Evolutionary conservation across 1,140 invertebrate species (phyloP).

Genomic region (Drosophila simulans): DNA sequence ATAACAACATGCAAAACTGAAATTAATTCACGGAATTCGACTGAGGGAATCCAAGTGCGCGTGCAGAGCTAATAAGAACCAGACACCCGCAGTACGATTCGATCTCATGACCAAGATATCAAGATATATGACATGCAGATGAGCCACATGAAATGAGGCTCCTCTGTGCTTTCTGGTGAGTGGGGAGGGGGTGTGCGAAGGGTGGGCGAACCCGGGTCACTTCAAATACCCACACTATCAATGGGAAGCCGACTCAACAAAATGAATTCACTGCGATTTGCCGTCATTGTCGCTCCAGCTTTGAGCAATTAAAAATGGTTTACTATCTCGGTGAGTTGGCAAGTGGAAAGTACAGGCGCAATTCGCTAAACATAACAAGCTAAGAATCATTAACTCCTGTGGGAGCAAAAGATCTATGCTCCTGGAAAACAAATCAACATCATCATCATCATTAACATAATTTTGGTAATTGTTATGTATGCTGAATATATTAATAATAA

Average conservation of each 20-base stretch:
- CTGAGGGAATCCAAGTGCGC: constrained; percentile 32
- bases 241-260: constrained; percentile 67
- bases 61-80: constrained; percentile 78
- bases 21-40: constrained; percentile 82
- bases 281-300: constrained; percentile 69
- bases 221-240: constrained; percentile 50
- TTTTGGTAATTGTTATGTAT: too few relatives aligned
- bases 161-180: background rate
- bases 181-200: background rate
- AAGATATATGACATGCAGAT: constrained; percentile 62
- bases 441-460: too few relatives aligned
- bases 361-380: background rate
- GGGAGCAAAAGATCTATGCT: background rate
- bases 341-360: constrained; percentile 31
- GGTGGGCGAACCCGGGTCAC: constrained; percentile 45
- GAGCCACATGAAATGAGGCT: constrained; percentile 62
- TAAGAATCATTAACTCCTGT: background rate
- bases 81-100: constrained; percentile 71
- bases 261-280: constrained; percentile 76
- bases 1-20: constrained; percentile 84
- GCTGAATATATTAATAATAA: too few relatives aligned
- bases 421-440: too few relatives aligned
- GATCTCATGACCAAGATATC: constrained; percentile 71
- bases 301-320: constrained; percentile 77
- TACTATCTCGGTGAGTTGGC: constrained; percentile 38